phyloP scores from a whole-genome alignment of 2,797 vertebrate species.

The Sebastes nivosus region DNA sequence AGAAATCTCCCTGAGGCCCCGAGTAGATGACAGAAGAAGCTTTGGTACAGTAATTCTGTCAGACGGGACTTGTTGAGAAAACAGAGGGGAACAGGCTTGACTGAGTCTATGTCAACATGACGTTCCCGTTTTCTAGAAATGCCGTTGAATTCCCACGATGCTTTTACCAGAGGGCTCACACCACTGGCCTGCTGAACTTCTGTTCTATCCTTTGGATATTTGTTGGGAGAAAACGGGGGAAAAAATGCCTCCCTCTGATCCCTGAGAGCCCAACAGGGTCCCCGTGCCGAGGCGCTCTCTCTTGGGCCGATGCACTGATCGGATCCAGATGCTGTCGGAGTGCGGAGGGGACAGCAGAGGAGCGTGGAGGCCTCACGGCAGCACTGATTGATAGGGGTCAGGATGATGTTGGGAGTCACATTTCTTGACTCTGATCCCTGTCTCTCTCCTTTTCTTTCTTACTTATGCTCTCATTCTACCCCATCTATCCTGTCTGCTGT shows the following conservation, averaged over 20 bases:
- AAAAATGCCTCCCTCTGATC: constrained; percentile 41
- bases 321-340: constrained; percentile 78
- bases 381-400: constrained; percentile 69
- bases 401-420: constrained; percentile 52
- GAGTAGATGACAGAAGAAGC: constrained; percentile 15
- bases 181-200: constrained; percentile 32
- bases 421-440: constrained; percentile 45
- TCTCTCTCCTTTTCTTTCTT: background rate
- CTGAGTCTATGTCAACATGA: constrained; percentile 31
- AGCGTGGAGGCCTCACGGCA: constrained; percentile 38
- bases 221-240: constrained; percentile 1
- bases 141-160: constrained; percentile 52
- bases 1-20: background rate
- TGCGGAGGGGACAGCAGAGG: constrained; percentile 52
- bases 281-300: constrained; percentile 52
- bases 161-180: constrained; percentile 26
- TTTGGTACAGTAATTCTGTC: constrained; percentile 17
- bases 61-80: constrained; percentile 38
- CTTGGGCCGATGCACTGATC: constrained; percentile 60
- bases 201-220: constrained; percentile 43
- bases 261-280: constrained; percentile 71
- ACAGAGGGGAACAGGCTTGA: constrained; percentile 22
- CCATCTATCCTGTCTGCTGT: constrained; percentile 31
- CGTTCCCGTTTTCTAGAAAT: constrained; percentile 7
- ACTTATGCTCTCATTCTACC: background rate